A percentile compares a stretch with the other conserved stretches of the same genome.
These are phyloP conservation scores for Caracal caracal DNA, from an alignment of 2,113 vertebrate species.

Conservation along the genomic window DNA sequence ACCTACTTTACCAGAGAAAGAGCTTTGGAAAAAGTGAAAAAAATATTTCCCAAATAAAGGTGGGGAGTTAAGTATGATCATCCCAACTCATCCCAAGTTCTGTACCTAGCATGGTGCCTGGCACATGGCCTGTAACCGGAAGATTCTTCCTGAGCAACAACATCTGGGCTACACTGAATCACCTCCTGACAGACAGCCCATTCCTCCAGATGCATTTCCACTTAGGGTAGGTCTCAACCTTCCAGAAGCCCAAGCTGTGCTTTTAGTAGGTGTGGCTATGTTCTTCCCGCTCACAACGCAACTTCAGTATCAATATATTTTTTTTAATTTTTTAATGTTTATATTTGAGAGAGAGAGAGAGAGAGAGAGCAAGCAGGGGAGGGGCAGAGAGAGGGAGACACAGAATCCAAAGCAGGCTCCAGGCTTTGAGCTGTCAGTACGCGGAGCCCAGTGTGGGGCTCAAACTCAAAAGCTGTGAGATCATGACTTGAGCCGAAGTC, in stretches of 20 bases:
- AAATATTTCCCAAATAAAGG: background rate
- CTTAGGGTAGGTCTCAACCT: too few species aligned
- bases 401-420: too few species aligned
- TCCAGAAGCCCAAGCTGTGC: background rate
- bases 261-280: background rate
- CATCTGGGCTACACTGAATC: background rate
- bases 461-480: too few species aligned
- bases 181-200: background rate
- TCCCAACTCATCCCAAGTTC: background rate
- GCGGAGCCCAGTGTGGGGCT: too few species aligned
- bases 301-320: background rate
- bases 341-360: too few species aligned
- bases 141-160: background rate
- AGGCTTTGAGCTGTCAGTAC: too few species aligned
- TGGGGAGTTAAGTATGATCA: background rate
- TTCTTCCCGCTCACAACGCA: background rate
- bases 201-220: background rate
- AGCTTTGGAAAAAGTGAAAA: background rate
- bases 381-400: too few species aligned
- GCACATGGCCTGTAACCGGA: background rate
- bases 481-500: too few species aligned
- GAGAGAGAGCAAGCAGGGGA: too few species aligned
- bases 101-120: background rate
- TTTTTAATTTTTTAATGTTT: too few species aligned
- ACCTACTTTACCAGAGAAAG: background rate